These are phyloP conservation scores for Drosophila parvula DNA, from an alignment of 1,140 invertebrate genomes.

Conservation along the genomic window DNA sequence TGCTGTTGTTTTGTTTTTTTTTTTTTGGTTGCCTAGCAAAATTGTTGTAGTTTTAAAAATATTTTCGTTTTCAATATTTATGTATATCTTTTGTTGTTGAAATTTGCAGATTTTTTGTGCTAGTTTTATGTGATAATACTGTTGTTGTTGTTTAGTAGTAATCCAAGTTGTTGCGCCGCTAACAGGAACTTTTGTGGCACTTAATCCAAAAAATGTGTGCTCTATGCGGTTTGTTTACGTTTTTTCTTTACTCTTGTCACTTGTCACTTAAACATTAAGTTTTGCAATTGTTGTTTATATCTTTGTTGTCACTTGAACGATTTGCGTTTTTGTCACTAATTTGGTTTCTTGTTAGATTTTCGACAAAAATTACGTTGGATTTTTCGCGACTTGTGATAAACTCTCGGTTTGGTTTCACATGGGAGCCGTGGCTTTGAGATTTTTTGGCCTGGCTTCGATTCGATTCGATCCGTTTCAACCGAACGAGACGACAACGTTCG, in stretches of 20 bases:
- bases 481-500: constrained; percentile 78
- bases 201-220: constrained; percentile 76
- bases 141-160: constrained; percentile 70
- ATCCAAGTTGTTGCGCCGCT: constrained; percentile 70
- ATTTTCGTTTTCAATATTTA: constrained; percentile 7
- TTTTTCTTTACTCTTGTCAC: constrained; percentile 29
- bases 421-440: constrained; percentile 27
- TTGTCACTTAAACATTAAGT: constrained; percentile 29
- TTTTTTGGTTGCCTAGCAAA: constrained; percentile 74
- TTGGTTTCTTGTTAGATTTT: constrained; percentile 17
- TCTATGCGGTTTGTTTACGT: constrained; percentile 43
- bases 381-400: constrained; percentile 24
- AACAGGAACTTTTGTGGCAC: constrained; percentile 80
- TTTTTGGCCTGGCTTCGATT: constrained; percentile 36
- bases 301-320: constrained; percentile 28
- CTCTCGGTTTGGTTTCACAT: constrained; percentile 23
- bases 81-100: constrained; percentile 13
- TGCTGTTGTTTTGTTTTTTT: constrained; percentile 10
- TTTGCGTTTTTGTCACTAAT: constrained; percentile 18
- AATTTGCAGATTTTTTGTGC: constrained; percentile 45
- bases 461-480: constrained; percentile 59
- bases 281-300: constrained; percentile 20
- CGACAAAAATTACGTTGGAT: constrained; percentile 15
- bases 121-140: constrained; percentile 56
- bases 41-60: constrained; percentile 42